These are phyloP conservation scores for Tipula confusa DNA, from an alignment of 2,888 invertebrate species.

Conservation along the genomic window DNA sequence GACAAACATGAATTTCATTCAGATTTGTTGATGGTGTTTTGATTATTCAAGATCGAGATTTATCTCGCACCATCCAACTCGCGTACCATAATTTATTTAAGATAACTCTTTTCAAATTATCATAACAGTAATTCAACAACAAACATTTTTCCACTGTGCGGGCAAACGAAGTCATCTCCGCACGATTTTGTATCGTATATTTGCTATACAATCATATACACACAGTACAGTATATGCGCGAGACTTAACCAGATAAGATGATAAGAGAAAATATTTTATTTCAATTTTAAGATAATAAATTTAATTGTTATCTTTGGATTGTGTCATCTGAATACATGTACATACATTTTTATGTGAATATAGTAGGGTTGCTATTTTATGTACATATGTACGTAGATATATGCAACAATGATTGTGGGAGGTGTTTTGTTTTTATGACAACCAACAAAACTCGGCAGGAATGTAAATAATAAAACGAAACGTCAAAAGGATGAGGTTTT, in stretches of 20 bases:
- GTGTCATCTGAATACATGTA: neutral
- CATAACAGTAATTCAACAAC: neutral
- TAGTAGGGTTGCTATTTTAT: neutral
- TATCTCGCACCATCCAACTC: neutral
- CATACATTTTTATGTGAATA: neutral
- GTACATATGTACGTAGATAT: neutral
- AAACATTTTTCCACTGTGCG: neutral
- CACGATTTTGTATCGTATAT: neutral
- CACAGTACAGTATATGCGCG: neutral
- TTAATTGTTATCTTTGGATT: constrained; percentile 14
- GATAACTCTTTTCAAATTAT: neutral
- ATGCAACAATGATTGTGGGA: neutral
- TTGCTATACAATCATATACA: no score
- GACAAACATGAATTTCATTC: neutral
- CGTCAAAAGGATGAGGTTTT: neutral
- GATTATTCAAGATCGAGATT: neutral
- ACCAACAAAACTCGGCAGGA: neutral
- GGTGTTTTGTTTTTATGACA: neutral
- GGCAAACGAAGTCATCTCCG: neutral
- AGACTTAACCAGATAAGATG: neutral
- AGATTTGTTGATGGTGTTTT: neutral
- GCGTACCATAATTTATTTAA: neutral
- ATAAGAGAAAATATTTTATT: neutral
- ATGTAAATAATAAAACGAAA: neutral
- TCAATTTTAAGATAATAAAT: neutral